Evolutionary conservation across 64 coral and sea anemone species (phyloP), one percentile per base, ranked within the genome.

Genomic region (Stichodactyla helianthus): DNA sequence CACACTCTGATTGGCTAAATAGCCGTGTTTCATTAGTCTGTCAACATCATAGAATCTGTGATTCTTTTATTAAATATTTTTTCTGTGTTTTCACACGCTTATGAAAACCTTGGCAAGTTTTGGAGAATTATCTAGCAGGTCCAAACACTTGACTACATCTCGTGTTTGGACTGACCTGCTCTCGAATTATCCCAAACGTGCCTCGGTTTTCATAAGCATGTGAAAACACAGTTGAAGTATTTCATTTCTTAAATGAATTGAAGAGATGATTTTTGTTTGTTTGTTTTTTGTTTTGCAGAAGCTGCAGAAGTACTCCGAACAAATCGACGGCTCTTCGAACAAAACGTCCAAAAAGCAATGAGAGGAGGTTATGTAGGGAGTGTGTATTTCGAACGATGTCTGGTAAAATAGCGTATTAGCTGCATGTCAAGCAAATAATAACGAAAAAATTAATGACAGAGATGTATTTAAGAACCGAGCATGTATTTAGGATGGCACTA

Each of bases 341-440:
- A 98, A 85, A 98, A 98, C 86, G 96, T 98, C 26, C 90, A 92
- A 84, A 98, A 94, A 83, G 93, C 96, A 50, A 98, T 98, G 96
- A 88, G 96, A 28, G 96, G 96, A 55, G 96, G 96, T 20, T 98
- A 93, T 10, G 90, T 98, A 77, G 93, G 93, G 55, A 92, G 96
- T 52, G 91, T 89, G 79, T 98, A 95, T 61, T 98, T 98, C 61
- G 96, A 98, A 55, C 86, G 96, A 65, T 95, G 93, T 60, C 88
- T 98, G 54, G 91, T 95, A 67, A 93, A 93, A 93, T 93, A 96
- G 79, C 55, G 58, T 52, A 11, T 7, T 20, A 68, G 19, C n/a
- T n/a, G n/a, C n/a, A 68, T 5, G 22, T n/a, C 54, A 79, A 31
- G 22, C 14, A 79, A 56, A 50, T 7, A 51, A 20, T 25, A 87